A percentile compares a stretch with the other conserved stretches of the same genome.
These are phyloP conservation scores for Brachionus rubens DNA, from an alignment of 1,140 invertebrate species.

Conservation along the genomic window DNA sequence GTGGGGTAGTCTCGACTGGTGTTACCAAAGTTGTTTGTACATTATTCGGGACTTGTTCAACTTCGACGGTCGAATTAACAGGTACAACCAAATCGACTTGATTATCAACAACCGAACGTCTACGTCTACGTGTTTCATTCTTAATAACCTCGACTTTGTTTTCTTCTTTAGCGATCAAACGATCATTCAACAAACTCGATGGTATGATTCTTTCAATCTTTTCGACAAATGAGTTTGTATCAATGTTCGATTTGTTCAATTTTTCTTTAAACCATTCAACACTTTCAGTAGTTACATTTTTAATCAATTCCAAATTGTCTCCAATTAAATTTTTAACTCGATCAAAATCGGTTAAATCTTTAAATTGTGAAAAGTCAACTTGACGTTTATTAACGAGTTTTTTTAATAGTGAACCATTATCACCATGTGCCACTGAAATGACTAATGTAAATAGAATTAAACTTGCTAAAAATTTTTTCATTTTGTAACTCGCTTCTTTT, in stretches of 20 bases:
- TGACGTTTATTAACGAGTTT: neutral
- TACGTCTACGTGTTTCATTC: neutral
- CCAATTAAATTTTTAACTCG: conserved; percentile 16
- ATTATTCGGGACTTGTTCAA: too few relatives aligned
- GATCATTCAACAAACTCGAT: conserved; percentile 2
- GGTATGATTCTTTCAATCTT: conserved; percentile 1
- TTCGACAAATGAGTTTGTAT: neutral
- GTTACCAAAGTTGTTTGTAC: too few relatives aligned
- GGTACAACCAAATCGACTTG: too few relatives aligned
- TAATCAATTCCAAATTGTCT: conserved; percentile 17
- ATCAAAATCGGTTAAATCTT: conserved; percentile 19
- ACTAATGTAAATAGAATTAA: neutral
- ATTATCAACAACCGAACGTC: neutral
- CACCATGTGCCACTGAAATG: neutral
- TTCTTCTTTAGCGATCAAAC: conserved; percentile 21
- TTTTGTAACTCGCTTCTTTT: neutral
- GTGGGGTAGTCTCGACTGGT: too few relatives aligned
- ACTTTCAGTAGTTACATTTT: conserved; percentile 2
- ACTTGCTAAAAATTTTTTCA: neutral
- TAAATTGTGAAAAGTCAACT: conserved; percentile 15
- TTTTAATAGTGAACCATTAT: neutral
- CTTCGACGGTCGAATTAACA: neutral
- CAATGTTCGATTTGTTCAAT: neutral
- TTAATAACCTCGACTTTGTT: conserved; percentile 16
- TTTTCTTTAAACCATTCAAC: conserved; percentile 2